Percentiles rank a stretch among this genome's conserved stretches.
Conservation (phyloP, 2,797 vertebrate genomes). For the Neomorphus geoffroyi region DNA sequence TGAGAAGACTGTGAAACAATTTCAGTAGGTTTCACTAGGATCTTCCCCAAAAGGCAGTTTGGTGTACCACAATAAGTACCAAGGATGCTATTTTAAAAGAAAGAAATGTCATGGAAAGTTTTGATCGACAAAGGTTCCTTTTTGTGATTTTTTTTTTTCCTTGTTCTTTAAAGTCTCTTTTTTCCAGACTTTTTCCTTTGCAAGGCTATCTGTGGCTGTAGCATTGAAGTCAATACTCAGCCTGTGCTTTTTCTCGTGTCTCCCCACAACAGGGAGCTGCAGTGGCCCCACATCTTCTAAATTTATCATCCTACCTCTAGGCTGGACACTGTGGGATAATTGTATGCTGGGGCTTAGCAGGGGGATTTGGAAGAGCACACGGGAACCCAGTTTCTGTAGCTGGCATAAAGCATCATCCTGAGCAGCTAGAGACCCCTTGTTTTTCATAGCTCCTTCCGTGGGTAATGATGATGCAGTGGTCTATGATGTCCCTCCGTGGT, state of each 20-base stretch:
- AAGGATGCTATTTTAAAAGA: background rate
- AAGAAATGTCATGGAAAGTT: background rate
- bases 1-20: background rate
- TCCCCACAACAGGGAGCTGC: background rate
- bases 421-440: background rate
- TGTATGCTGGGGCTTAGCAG: background rate
- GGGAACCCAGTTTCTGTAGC: background rate
- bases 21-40: background rate
- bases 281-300: background rate
- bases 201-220: background rate
- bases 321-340: background rate
- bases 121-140: background rate
- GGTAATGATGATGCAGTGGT: rapidly evolving
- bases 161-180: background rate
- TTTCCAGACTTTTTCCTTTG: background rate
- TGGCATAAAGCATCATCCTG: background rate
- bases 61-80: background rate
- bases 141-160: background rate
- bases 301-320: background rate
- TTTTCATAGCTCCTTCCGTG: background rate
- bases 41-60: background rate
- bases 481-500: rapidly evolving
- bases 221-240: background rate
- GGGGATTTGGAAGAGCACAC: background rate
- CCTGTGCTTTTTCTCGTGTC: rapidly evolving